Evolutionary conservation across 2,797 vertebrate genomes (phyloP).

Genomic region (Discoglossus pictus): DNA sequence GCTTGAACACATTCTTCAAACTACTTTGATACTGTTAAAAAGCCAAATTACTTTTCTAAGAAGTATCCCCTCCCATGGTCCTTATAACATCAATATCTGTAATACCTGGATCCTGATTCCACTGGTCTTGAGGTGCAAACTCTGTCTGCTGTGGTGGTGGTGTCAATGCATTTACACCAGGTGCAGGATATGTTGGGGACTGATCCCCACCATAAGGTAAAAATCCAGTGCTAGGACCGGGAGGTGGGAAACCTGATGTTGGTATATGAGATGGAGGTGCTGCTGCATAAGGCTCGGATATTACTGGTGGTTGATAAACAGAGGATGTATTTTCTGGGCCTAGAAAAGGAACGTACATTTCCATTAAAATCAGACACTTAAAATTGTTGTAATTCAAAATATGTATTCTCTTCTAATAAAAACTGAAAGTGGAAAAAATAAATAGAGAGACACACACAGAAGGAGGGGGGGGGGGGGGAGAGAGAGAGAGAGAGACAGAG

Average conservation of each 20-base stretch:
- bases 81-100: too few species aligned
- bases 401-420: too few species aligned
- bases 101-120: conserved; percentile 66
- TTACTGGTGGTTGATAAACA: conserved; percentile 2
- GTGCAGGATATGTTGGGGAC: conserved; percentile 62
- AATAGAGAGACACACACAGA: too few species aligned
- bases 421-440: too few species aligned
- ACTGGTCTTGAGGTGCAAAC: conserved; percentile 56
- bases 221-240: conserved; percentile 63
- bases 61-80: too few species aligned
- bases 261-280: conserved; percentile 59
- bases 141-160: conserved; percentile 65
- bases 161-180: conserved; percentile 57
- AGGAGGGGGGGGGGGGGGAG: too few species aligned
- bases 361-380: too few species aligned
- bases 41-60: too few species aligned
- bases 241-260: conserved; percentile 60
- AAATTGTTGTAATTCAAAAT: too few species aligned
- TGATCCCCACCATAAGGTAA: conserved; percentile 54
- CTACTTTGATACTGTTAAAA: too few species aligned
- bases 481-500: too few species aligned
- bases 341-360: background rate
- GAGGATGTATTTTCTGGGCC: conserved; percentile 23
- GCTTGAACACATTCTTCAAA: too few species aligned
- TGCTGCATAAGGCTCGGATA: conserved; percentile 66